Evolutionary conservation across 2,797 vertebrate species (phyloP), one percentile per base, ranked within the genome.

Genomic region (Schizopygopsis pylzovi): DNA sequence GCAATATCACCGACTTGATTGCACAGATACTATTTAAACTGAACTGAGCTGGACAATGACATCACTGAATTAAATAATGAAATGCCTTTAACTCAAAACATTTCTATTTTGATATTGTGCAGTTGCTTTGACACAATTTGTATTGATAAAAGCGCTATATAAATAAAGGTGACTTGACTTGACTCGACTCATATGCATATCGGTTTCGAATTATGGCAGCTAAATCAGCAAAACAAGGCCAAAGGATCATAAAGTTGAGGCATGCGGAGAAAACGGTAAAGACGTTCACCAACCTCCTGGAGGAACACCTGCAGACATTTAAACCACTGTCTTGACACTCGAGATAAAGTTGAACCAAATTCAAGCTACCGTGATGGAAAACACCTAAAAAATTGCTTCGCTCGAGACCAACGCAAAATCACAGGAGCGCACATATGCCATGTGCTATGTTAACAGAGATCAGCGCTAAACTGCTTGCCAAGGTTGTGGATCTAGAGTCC

Each of bases 401-500:
- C 12, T 47, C 11, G 12, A 47, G 71, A 73, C 22, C 43, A 2
- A 47, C 5, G 13, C n/a, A 15, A 73, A 73, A 15, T 73, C 71
- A 15, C 71, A 73, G n/a, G 22, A 73, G 2, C 9, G n/a, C 71
- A 73, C 43, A 25, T n/a, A 47, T 6, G 22, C n/a, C 43, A 7
- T 73, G 15, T 20, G 2, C 54, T 22, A 56, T 20, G 54, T 13
- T 56, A 56, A 56, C 54, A 56, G 54, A 47, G 45, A 47, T 11
- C 45, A 47, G 22, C 1, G 43, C 45, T 12, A 83, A 75, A 70
- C 37, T 83, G 28, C 28, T 12, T n/a, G 37, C 16, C 11, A 83
- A 83, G 59, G 25, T 54, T 12, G 10, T 37, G 9, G 68, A 83
- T 37, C 70, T 83, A 6, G 52, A 83, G 59, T 83, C 81, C 2